These are phyloP conservation scores for Paraescarpia echinospica DNA, from an alignment of 1,140 invertebrate species.

Conservation along the genomic window DNA sequence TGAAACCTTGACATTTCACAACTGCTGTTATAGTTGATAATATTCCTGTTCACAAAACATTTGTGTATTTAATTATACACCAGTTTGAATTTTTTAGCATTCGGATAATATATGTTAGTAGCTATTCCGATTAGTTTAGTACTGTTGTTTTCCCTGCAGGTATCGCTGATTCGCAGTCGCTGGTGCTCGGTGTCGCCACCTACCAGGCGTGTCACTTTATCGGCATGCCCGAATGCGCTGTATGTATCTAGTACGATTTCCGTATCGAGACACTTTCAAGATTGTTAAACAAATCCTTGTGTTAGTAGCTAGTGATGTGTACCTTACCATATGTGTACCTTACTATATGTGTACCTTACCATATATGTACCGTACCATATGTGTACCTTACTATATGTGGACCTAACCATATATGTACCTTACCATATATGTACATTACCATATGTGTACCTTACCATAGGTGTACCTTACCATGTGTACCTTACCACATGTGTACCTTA, in stretches of 20 bases:
- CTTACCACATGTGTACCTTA: no score
- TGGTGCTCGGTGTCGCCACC: conserved; percentile 68
- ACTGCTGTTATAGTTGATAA: not conserved
- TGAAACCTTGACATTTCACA: not conserved
- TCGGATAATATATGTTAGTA: not conserved
- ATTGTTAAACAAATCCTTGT: no score
- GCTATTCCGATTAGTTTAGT: not conserved
- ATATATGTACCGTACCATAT: no score
- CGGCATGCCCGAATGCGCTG: conserved; percentile 54
- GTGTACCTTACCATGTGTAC: no score
- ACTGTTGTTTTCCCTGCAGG: conserved; percentile 38
- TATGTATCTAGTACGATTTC: not conserved
- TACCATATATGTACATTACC: no score
- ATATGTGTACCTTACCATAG: no score
- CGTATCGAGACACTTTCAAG: not conserved
- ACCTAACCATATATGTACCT: no score
- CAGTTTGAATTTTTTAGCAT: no score
- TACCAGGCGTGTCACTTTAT: conserved; percentile 79
- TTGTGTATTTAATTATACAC: not conserved
- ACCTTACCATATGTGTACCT: no score
- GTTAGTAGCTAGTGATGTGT: no score
- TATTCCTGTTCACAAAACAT: not conserved
- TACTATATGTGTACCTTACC: no score
- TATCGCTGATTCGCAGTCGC: conserved; percentile 63
- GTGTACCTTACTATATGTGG: no score